These are phyloP conservation scores for Drosophila sordidula DNA, from an alignment of 2,888 invertebrate species.

Conservation along the genomic window DNA sequence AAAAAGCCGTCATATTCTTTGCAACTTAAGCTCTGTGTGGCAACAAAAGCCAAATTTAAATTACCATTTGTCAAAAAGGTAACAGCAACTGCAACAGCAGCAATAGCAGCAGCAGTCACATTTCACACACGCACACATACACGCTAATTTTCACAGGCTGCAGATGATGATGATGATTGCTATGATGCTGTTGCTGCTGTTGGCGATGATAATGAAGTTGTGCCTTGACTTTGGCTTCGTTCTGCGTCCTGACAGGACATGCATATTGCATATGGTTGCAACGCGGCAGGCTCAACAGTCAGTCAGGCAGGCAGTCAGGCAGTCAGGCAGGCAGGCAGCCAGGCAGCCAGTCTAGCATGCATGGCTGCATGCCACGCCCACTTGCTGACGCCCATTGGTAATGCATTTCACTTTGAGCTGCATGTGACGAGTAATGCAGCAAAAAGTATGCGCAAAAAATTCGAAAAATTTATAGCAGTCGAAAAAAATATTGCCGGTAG, in stretches of 20 bases:
- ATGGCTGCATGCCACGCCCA: conserved; percentile 44
- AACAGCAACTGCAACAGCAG: conserved; percentile 15
- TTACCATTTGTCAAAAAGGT: conserved; percentile 73
- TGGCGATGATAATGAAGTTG: conserved; percentile 28
- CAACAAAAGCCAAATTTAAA: conserved; percentile 77
- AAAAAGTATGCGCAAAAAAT: conserved; percentile 23
- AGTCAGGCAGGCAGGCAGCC: conserved; percentile 23
- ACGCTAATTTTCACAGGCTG: conserved; percentile 39
- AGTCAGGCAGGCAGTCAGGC: conserved; percentile 7
- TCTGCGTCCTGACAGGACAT: conserved; percentile 23
- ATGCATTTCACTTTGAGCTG: conserved; percentile 29
- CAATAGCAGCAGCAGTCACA: conserved; percentile 18
- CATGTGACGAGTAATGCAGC: conserved; percentile 10
- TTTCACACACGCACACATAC: conserved; percentile 17
- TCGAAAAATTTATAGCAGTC: conserved; percentile 12
- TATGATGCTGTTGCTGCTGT: conserved; percentile 5
- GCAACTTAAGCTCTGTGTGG: conserved; percentile 46
- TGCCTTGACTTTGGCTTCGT: conserved; percentile 31
- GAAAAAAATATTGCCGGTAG: neutral
- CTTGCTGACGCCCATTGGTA: conserved; percentile 13
- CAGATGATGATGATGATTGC: conserved; percentile 1
- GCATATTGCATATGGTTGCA: conserved; percentile 45
- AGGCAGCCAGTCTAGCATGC: conserved; percentile 21
- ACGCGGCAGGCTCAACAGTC: conserved; percentile 9
- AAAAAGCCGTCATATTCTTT: conserved; percentile 9